Evolutionary conservation across 37 sponge, comb jelly and placozoan species (phyloP), one percentile per base, ranked within the genome.

Genomic region (Chondrilla cf. caribensis): DNA sequence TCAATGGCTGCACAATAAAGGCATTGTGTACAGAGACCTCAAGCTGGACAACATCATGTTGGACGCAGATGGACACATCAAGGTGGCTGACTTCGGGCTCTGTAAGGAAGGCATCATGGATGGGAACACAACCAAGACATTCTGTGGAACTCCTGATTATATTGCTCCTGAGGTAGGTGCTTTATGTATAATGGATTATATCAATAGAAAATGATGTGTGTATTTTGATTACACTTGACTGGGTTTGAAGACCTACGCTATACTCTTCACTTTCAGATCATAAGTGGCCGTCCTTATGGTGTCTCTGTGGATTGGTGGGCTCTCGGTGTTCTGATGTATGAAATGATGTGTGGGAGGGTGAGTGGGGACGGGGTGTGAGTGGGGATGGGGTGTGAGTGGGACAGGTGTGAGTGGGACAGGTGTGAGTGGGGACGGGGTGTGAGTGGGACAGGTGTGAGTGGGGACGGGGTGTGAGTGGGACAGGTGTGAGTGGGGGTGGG

Each of bases 61-160:
- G 39, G 96, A 95, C 75, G 38, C 67, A 17, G 98, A 97, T 3
- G 98, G 98, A 2, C 98, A 97, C 80, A 86, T 97, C 72, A 97
- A 97, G 88, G 89, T 97, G 18, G 96, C 98, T 9, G 98, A 97
- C 86, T 97, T 97, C 90, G 98, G 98, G 15, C 92, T 97, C 59
- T 97, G 98, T 40, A 97, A 97, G 82, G 98, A 97, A 44, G 94
- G 92, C 1, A 95, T 97, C 35, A 22, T 0, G 0, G 93, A 75
- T n/a, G 88, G 88, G 24, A 82, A 64, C 33, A 95, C 86, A 60
- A 93, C 98, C 35, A 83, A 87, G 38, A 97, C 98, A 11, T 97
- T 97, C 91, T 97, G 98, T 87, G 98, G 98, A 42, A 97, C 98
- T 18, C 98, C 98, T 35, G 98, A 97, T 79, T 97, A 97, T 84